These are phyloP conservation scores for Glyphotaelius pellucidus DNA, from an alignment of 2,888 invertebrate species.

Conservation along the genomic window DNA sequence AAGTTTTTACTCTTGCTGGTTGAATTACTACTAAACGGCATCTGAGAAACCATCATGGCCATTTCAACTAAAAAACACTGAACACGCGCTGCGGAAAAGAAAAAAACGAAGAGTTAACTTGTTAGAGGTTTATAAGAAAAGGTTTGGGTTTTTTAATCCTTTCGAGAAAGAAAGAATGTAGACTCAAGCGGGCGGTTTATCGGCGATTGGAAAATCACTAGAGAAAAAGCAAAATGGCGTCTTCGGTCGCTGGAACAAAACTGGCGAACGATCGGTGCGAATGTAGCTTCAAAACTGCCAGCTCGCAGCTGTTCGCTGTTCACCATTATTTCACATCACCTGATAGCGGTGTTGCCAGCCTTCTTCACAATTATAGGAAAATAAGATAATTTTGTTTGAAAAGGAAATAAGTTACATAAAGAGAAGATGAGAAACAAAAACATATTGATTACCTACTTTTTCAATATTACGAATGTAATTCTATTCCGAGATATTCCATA, in stretches of 20 bases:
- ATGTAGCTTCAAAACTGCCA: constrained; percentile 10
- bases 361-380: neutral
- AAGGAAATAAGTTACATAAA: too few species aligned
- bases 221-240: constrained; percentile 45
- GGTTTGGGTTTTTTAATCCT: constrained; percentile 8
- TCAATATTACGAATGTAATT: too few species aligned
- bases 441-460: too few species aligned
- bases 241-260: constrained; percentile 25
- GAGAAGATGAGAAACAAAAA: too few species aligned
- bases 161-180: neutral
- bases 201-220: neutral
- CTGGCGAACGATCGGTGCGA: constrained; percentile 1
- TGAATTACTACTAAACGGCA: constrained; percentile 76
- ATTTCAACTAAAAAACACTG: constrained; percentile 69
- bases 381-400: neutral
- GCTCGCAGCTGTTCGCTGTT: constrained; percentile 21
- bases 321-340: constrained; percentile 38
- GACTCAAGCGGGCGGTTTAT: neutral
- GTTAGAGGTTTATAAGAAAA: neutral
- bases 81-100: constrained; percentile 38
- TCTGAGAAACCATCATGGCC: constrained; percentile 78
- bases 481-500: too few species aligned
- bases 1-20: constrained; percentile 68
- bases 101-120: constrained; percentile 23
- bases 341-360: constrained; percentile 21